Conservation (phyloP, 1,140 invertebrate species). For the Bombus pascuorum region DNA sequence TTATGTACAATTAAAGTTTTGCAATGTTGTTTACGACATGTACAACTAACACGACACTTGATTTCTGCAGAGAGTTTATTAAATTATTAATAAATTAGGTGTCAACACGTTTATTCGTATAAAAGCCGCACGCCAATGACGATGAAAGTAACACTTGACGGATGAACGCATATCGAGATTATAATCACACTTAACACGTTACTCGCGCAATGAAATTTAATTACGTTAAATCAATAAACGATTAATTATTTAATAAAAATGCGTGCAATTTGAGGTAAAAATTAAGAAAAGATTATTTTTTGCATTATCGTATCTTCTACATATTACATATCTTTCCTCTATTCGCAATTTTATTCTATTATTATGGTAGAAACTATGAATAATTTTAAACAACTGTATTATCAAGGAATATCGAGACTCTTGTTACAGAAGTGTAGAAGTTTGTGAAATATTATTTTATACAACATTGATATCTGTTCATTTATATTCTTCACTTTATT, state of each 20-base stretch:
- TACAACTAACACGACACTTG: neutral
- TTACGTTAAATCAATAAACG: slow-evolving; percentile 1
- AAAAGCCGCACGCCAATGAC: too few relatives aligned
- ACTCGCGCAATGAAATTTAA: neutral
- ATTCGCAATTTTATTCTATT: neutral
- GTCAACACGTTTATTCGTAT: neutral
- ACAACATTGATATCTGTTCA: too few relatives aligned
- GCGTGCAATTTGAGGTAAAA: too few relatives aligned
- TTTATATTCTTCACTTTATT: too few relatives aligned
- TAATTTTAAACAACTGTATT: neutral
- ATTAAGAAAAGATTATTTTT: neutral
- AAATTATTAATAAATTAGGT: neutral
- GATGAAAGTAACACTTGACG: neutral
- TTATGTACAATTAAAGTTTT: neutral
- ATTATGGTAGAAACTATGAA: neutral
- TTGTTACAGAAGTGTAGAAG: too few relatives aligned
- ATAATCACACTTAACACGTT: neutral
- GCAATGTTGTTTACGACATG: neutral
- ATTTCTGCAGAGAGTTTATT: neutral
- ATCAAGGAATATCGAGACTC: neutral
- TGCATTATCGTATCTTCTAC: neutral
- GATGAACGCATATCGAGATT: neutral
- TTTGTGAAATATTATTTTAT: too few relatives aligned
- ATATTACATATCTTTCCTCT: neutral
- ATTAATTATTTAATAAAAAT: neutral